Conservation (phyloP, 2,888 invertebrate species). For the Eupithecia subfuscata region DNA sequence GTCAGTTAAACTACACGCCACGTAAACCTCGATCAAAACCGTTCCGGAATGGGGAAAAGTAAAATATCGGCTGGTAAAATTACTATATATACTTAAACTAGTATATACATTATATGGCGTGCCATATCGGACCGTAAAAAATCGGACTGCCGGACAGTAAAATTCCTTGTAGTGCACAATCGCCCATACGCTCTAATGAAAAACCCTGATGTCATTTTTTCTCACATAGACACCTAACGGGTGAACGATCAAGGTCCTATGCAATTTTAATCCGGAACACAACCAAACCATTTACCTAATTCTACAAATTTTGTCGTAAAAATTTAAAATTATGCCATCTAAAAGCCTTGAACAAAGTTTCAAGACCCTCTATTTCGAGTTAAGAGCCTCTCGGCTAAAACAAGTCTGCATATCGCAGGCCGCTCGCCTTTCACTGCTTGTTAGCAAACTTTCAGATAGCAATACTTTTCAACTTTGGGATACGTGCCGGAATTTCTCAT, state of each 20-base stretch:
- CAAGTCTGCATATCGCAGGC: conserved; percentile 11
- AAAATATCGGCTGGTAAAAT: too few species aligned
- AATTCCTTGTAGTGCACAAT: too few species aligned
- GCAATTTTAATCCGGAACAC: neutral
- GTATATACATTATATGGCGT: too few species aligned
- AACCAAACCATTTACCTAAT: neutral
- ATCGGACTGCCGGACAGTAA: too few species aligned
- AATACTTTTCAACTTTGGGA: conserved; percentile 10
- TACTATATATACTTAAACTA: too few species aligned
- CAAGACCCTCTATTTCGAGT: conserved; percentile 1
- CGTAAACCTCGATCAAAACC: too few species aligned
- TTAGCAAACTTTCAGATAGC: conserved; percentile 12
- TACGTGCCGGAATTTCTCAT: neutral
- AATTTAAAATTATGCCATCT: conserved; percentile 2
- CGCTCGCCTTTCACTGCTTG: conserved; percentile 14
- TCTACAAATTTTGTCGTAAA: neutral
- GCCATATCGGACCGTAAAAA: too few species aligned
- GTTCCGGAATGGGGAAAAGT: too few species aligned
- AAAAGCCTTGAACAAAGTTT: conserved; percentile 7
- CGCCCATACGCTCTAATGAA: too few species aligned
- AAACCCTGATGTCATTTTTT: too few species aligned
- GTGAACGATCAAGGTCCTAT: neutral
- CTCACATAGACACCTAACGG: too few species aligned
- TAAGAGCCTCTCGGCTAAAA: conserved; percentile 5
- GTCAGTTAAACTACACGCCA: too few species aligned